phyloP scores from a whole-genome alignment of 2,113 vertebrate genomes.

The Cryptotis parvus region DNA sequence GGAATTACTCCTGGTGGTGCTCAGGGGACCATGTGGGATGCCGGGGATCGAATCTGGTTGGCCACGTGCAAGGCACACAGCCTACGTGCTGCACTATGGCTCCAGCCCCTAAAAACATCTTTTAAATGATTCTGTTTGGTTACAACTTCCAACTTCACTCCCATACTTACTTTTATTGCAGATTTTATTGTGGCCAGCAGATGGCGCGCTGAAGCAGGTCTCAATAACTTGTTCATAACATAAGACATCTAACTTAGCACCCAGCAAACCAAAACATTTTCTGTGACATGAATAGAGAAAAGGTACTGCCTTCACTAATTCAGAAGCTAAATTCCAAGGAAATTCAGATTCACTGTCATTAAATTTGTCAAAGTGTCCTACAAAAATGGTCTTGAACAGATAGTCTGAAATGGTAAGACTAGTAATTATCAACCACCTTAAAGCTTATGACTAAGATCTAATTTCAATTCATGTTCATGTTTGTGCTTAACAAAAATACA shows the following conservation, averaged over 20 bases:
- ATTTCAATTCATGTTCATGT: conserved; percentile 14
- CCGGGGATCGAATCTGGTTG: too few species aligned
- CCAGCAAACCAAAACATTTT: neutral
- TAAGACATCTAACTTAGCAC: neutral
- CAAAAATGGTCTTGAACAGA: conserved; percentile 37
- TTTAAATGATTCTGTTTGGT: too few species aligned
- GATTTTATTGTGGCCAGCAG: conserved; percentile 53
- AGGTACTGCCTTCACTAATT: neutral
- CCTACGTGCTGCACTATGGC: too few species aligned
- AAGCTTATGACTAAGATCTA: conserved; percentile 40
- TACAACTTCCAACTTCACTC: too few species aligned
- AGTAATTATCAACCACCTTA: neutral
- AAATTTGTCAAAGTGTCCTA: neutral
- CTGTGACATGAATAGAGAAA: neutral
- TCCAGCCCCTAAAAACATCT: too few species aligned
- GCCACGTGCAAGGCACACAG: too few species aligned
- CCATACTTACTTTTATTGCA: neutral
- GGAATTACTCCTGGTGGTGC: too few species aligned
- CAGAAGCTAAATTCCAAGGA: neutral
- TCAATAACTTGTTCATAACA: neutral
- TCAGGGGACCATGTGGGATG: too few species aligned
- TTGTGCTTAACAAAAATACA: conserved; percentile 45
- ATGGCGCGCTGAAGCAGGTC: conserved; percentile 49
- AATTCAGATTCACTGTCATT: neutral
- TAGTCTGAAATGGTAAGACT: neutral